Evolutionary conservation across 2,888 invertebrate species (phyloP), one percentile per base, ranked within the genome.

Genomic region (Pherbina coryleti): DNA sequence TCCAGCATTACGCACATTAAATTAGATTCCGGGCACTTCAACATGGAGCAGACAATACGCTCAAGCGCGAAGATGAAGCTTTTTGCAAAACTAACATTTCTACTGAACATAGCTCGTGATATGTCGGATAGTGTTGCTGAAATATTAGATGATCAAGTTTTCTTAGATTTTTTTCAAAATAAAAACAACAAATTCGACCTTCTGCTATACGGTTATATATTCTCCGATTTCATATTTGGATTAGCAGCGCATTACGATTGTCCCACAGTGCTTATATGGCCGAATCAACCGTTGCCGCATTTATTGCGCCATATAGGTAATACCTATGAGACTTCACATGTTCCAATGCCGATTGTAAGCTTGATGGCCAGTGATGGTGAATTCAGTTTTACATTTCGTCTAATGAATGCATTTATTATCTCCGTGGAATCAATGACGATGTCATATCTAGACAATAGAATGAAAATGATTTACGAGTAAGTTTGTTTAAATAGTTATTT

Each of bases 221-320:
- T 82, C 17, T 81, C 79, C 72, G 84, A 85, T n/a, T 81, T 81
- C 17, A 79, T 82, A 25, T 74, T 85, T 17, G 86, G 86, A 2
- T 53, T 85, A 37, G 84, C 84, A 0, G 83, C 82, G 1, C 86
- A 85, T 78, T 86, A 85, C 62, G 81, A 84, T n/a, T 84, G 84
- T 69, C 85, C 86, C 3, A 71, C 82, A 1, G 82, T 84, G 5
- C 28, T 85, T 3, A 72, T 83, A 11, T 83, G 82, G 79, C 79
- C 82, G 5, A 79, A 81, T 64, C 77, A 82, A 28, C 76, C 82
- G 1, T 60, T 82, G 11, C 62, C 77, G 2, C 34, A 66, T 5
- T 64, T 83, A 1, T 79, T 81, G 4, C 70, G 79, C 7, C 64
- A 83, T 14, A 82, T 83, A 25, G 85, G 84, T 1, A 83, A 80